These are phyloP conservation scores for Drepana falcataria DNA, from an alignment of 2,888 invertebrate genomes.

Conservation along the genomic window DNA sequence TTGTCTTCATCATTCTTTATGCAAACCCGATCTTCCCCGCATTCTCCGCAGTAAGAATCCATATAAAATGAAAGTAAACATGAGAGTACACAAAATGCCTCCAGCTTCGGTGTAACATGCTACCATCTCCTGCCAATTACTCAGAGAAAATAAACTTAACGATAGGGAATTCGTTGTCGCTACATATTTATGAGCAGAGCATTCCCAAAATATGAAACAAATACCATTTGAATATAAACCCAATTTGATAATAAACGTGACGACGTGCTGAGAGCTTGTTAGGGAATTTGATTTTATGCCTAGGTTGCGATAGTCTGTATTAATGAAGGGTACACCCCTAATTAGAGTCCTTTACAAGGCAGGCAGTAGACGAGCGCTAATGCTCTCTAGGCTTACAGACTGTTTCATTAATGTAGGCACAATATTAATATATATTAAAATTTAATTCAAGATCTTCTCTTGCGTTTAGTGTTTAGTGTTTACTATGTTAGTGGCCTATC, in stretches of 20 bases:
- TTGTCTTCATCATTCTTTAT: neutral
- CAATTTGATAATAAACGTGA: slow-evolving; percentile 1
- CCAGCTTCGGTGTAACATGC: slow-evolving; percentile 18
- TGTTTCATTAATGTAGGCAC: too few relatives aligned
- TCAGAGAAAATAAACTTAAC: slow-evolving; percentile 45
- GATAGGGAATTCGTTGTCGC: slow-evolving; percentile 28
- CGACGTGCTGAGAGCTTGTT: neutral
- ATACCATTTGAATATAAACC: slow-evolving; percentile 1
- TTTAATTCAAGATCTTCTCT: too few relatives aligned
- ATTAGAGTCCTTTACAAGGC: too few relatives aligned
- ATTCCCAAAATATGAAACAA: neutral
- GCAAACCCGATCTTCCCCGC: neutral
- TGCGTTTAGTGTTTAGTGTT: too few relatives aligned
- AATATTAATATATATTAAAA: too few relatives aligned
- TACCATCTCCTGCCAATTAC: slow-evolving; percentile 39
- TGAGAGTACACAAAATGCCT: neutral
- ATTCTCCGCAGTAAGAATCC: neutral
- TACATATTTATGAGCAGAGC: slow-evolving; percentile 47
- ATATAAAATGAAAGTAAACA: slow-evolving; percentile 1
- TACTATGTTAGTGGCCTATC: too few relatives aligned
- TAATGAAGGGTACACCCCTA: too few relatives aligned
- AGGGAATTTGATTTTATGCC: too few relatives aligned
- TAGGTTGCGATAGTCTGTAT: too few relatives aligned
- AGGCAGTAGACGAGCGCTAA: too few relatives aligned
- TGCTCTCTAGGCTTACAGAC: too few relatives aligned